Conservation (phyloP, 2,888 invertebrate species). For the Cephonodes hylas region DNA sequence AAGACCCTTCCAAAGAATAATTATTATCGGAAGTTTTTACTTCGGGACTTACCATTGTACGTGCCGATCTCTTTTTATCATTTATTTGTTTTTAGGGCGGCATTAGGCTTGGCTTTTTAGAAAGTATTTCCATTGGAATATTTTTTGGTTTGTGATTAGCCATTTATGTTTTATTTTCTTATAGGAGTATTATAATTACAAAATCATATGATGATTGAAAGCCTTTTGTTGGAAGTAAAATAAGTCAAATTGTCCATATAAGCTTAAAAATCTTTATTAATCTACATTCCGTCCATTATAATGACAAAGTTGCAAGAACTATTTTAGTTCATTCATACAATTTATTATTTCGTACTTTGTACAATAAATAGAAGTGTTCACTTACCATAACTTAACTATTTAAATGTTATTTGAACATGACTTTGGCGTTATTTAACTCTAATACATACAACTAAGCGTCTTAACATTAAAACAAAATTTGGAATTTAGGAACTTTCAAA, state of each 20-base stretch:
- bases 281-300: conserved; percentile 34
- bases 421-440: conserved; percentile 36
- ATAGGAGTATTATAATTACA: too few relatives aligned
- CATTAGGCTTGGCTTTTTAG: too few relatives aligned
- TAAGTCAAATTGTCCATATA: background rate
- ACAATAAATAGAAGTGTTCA: conserved; percentile 63
- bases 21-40: too few relatives aligned
- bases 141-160: too few relatives aligned
- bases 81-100: too few relatives aligned
- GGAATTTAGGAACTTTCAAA: conserved; percentile 46
- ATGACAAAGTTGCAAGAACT: conserved; percentile 28
- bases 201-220: too few relatives aligned
- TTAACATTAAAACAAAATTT: conserved; percentile 26
- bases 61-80: too few relatives aligned
- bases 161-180: too few relatives aligned
- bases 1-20: too few relatives aligned
- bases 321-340: conserved; percentile 17
- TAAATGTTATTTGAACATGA: conserved; percentile 38
- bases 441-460: conserved; percentile 9
- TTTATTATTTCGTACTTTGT: conserved; percentile 55
- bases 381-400: conserved; percentile 34
- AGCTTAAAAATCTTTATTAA: conserved; percentile 36
- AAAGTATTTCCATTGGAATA: too few relatives aligned
- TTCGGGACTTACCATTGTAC: too few relatives aligned
- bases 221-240: background rate